These are phyloP conservation scores for Calvadosia cruxmelitensis DNA, from an alignment of 30 jellyfish, hydroid and myxozoan species.

Conservation along the genomic window DNA sequence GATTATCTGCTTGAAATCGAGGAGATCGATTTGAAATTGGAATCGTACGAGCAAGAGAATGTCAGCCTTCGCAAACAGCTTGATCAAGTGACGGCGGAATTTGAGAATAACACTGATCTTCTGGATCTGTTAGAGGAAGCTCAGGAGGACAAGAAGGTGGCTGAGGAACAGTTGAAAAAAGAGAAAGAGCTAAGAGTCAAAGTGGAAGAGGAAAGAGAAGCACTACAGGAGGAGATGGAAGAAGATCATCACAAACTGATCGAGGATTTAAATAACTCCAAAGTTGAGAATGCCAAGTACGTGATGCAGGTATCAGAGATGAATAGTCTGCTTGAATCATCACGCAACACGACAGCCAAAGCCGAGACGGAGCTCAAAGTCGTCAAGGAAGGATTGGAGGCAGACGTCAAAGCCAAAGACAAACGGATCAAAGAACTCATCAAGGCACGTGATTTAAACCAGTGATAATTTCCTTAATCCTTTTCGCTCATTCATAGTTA, in stretches of 20 bases:
- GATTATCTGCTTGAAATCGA: constrained; percentile 27
- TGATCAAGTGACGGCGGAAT: neutral
- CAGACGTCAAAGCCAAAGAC: constrained; percentile 25
- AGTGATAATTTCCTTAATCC: too few species aligned
- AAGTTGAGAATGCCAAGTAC: constrained; percentile 10
- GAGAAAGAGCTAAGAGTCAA: constrained; percentile 32
- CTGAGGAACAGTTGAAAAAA: constrained; percentile 1
- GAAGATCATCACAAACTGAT: constrained; percentile 34
- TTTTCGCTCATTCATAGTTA: too few species aligned
- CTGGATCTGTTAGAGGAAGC: constrained; percentile 6
- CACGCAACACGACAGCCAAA: constrained; percentile 3
- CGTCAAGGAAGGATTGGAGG: constrained; percentile 16
- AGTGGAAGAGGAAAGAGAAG: constrained; percentile 55
- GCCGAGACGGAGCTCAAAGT: constrained; percentile 16
- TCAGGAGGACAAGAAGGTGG: constrained; percentile 9
- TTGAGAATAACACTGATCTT: constrained; percentile 2
- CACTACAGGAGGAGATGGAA: constrained; percentile 63
- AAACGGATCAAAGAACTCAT: constrained; percentile 17
- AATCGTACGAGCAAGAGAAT: constrained; percentile 42
- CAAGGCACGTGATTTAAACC: constrained; percentile 17
- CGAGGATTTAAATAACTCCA: constrained; percentile 8
- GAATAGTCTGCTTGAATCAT: constrained; percentile 29
- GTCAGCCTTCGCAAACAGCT: neutral
- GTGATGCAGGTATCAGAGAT: constrained; percentile 32
- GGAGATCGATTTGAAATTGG: constrained; percentile 33